Percentiles rank a stretch among this genome's conserved stretches.
These are phyloP conservation scores for Megaceryle alcyon DNA, from an alignment of 2,797 vertebrate genomes.

Conservation along the genomic window DNA sequence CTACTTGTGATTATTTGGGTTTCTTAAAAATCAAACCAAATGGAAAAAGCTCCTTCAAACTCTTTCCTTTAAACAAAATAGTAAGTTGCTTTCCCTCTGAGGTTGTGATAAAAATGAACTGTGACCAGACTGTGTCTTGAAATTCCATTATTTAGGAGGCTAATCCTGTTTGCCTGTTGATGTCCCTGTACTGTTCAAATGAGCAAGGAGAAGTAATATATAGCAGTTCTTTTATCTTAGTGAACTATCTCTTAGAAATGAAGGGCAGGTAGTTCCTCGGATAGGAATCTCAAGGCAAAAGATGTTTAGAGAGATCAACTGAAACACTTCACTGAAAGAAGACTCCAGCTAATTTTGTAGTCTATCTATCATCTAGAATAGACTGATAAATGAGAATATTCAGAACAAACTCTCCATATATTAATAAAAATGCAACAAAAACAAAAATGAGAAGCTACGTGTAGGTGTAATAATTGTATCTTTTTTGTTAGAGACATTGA, in stretches of 20 bases:
- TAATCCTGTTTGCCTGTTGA: background rate
- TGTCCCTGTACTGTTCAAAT: background rate
- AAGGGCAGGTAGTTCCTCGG: background rate
- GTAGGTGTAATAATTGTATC: background rate
- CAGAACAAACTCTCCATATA: background rate
- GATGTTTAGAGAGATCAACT: background rate
- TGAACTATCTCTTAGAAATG: background rate
- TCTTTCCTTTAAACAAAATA: background rate
- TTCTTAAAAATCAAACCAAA: background rate
- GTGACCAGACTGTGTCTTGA: background rate
- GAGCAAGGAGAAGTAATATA: background rate
- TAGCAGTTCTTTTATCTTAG: background rate
- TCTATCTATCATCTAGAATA: background rate
- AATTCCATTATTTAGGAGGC: background rate
- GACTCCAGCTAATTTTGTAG: background rate
- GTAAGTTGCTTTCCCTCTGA: background rate
- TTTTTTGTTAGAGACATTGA: background rate
- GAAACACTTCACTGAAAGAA: background rate
- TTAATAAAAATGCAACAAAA: background rate
- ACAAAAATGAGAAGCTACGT: background rate
- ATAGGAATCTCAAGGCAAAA: background rate
- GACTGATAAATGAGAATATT: background rate
- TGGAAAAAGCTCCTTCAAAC: background rate
- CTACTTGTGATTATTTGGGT: background rate
- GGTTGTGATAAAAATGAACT: background rate